Conservation (phyloP, 2,888 invertebrate species). For the Ctenicera cuprea region DNA sequence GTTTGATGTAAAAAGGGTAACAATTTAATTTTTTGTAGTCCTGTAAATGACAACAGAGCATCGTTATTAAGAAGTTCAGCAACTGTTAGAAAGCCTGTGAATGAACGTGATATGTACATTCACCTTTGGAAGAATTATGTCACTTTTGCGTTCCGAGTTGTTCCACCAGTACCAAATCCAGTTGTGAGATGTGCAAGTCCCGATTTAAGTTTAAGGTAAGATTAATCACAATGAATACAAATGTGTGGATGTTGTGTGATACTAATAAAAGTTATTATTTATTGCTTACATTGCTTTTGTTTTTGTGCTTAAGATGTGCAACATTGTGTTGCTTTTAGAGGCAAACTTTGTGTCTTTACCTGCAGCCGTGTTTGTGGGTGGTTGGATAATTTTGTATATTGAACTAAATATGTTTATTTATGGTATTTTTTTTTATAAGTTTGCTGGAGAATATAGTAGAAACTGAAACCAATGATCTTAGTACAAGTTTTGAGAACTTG, state of each 20-base stretch:
- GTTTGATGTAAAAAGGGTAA: neutral
- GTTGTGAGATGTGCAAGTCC: constrained; percentile 94
- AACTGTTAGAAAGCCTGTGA: constrained; percentile 91
- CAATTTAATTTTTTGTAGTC: constrained; percentile 66
- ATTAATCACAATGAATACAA: neutral
- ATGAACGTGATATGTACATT: constrained; percentile 95
- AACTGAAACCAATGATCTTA: constrained; percentile 67
- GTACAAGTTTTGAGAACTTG: constrained; percentile 76
- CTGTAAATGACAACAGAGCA: constrained; percentile 96
- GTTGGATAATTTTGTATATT: constrained; percentile 29
- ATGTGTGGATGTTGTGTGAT: constrained; percentile 28
- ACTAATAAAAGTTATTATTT: neutral
- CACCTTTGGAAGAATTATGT: constrained; percentile 99
- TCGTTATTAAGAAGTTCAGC: constrained; percentile 93
- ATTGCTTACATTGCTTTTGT: constrained; percentile 31
- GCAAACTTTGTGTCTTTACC: constrained; percentile 37
- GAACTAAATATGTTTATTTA: constrained; percentile 32
- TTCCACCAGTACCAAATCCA: constrained; percentile 92
- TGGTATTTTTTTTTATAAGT: constrained; percentile 58
- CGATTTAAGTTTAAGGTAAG: constrained; percentile 91
- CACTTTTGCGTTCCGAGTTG: constrained; percentile 96
- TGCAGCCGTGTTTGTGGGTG: constrained; percentile 44
- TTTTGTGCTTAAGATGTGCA: constrained; percentile 36
- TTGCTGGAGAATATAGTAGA: constrained; percentile 63
- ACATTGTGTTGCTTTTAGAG: constrained; percentile 34